These are phyloP conservation scores for Timema cristinae DNA, from an alignment of 2,888 invertebrate genomes.

Conservation along the genomic window DNA sequence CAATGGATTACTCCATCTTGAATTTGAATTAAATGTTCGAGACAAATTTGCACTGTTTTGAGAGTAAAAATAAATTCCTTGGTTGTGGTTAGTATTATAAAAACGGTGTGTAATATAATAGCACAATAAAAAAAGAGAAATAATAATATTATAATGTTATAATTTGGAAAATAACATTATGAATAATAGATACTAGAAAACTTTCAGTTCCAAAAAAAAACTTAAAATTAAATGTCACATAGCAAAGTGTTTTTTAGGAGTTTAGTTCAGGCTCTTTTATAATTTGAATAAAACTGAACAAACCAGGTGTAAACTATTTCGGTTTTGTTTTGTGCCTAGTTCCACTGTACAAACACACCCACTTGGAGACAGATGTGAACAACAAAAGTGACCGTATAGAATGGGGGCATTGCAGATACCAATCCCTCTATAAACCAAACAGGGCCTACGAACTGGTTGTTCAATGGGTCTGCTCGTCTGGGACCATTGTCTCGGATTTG, in stretches of 20 bases:
- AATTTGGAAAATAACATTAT: neutral
- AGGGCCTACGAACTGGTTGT: constrained; percentile 93
- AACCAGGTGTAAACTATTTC: constrained; percentile 18
- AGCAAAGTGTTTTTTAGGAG: neutral
- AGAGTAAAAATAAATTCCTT: too few relatives aligned
- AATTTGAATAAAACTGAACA: neutral
- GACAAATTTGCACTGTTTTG: too few relatives aligned
- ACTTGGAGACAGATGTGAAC: constrained; percentile 79
- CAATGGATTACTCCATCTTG: too few relatives aligned
- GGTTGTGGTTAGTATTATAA: too few relatives aligned
- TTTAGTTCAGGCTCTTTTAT: neutral
- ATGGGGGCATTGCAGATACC: constrained; percentile 93
- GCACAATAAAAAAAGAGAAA: neutral
- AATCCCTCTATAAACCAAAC: constrained; percentile 80
- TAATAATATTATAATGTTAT: neutral
- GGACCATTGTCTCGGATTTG: constrained; percentile 88
- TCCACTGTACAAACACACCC: constrained; percentile 73
- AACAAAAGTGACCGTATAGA: constrained; percentile 86
- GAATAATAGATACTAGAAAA: neutral
- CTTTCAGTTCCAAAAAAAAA: neutral
- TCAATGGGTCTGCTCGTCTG: constrained; percentile 96
- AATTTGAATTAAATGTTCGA: neutral
- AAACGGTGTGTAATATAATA: too few relatives aligned
- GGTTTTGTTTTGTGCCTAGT: constrained; percentile 40
- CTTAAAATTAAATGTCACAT: too few relatives aligned